Percentiles rank a stretch among this genome's conserved stretches.
Evolutionary conservation across 2,797 vertebrate species (phyloP).

Genomic region (Sarcophilus harrisii): DNA sequence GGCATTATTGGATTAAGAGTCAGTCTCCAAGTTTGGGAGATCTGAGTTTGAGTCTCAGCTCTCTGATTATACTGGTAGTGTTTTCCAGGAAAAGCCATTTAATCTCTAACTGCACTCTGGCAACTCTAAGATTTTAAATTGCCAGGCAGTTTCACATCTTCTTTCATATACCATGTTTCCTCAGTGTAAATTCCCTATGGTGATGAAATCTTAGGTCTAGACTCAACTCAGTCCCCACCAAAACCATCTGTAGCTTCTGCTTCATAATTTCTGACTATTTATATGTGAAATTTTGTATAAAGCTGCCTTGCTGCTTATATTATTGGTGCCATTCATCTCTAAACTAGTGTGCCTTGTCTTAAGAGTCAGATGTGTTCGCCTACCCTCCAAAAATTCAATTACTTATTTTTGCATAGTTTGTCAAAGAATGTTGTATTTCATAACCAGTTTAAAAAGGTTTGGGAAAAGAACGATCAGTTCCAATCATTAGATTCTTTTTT

Average conservation of each 20-base stretch:
- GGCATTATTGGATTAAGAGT: not conserved
- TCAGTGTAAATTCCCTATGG: not conserved
- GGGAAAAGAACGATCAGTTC: not conserved
- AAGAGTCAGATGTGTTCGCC: not conserved
- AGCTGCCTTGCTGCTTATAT: not conserved
- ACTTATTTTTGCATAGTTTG: not conserved
- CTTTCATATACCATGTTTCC: not conserved
- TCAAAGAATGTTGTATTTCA: not conserved
- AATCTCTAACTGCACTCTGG: not conserved
- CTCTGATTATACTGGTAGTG: not conserved
- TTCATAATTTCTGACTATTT: not conserved
- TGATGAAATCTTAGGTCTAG: not conserved
- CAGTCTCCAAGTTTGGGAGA: not conserved
- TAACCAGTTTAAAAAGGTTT: not conserved
- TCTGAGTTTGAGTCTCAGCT: not conserved
- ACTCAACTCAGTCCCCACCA: not conserved
- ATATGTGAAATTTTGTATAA: not conserved
- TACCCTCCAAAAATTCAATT: not conserved
- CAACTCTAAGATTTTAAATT: not conserved
- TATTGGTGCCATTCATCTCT: not conserved
- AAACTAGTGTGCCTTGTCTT: not conserved
- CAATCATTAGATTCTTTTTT: not conserved
- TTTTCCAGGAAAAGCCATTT: not conserved
- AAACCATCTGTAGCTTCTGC: not conserved
- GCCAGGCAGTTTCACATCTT: not conserved